phyloP scores from a whole-genome alignment of 2,888 invertebrate genomes.

The Molanna angustata region DNA sequence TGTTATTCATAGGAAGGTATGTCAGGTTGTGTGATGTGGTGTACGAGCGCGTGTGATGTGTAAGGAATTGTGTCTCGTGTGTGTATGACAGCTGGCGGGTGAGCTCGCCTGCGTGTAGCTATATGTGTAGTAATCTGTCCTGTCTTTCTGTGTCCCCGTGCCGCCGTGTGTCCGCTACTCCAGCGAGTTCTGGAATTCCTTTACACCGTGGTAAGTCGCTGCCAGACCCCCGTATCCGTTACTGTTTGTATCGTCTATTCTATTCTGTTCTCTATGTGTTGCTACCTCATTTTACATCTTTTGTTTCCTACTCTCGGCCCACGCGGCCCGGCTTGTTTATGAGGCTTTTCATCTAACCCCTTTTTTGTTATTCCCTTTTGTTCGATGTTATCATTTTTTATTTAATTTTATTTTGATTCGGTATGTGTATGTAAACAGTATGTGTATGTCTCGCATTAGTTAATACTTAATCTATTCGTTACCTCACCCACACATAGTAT shows the following conservation, averaged over 20 bases:
- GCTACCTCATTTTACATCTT: constrained; percentile 12
- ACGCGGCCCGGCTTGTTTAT: constrained; percentile 25
- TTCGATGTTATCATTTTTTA: constrained; percentile 30
- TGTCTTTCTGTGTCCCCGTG: constrained; percentile 69
- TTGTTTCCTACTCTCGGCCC: constrained; percentile 15
- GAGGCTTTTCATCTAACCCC: constrained; percentile 45
- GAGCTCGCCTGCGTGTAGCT: constrained; percentile 44
- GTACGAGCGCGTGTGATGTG: constrained; percentile 11
- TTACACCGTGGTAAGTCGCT: constrained; percentile 97
- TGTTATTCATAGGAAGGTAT: constrained; percentile 22
- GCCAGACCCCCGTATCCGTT: constrained; percentile 60
- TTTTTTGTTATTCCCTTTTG: constrained; percentile 50
- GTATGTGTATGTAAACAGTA: constrained; percentile 58
- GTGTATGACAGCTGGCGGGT: no score
- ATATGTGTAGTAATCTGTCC: constrained; percentile 62
- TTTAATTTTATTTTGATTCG: constrained; percentile 54
- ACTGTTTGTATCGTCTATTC: constrained; percentile 41
- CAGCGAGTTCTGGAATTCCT: constrained; percentile 98
- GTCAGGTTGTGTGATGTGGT: constrained; percentile 22
- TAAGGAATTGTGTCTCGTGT: no score
- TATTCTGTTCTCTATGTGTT: constrained; percentile 26
- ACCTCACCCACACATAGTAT: constrained; percentile 20
- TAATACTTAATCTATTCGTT: constrained; percentile 24
- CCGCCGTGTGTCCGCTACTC: constrained; percentile 67
- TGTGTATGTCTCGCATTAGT: constrained; percentile 48